A percentile compares a stretch with the other conserved stretches of the same genome.
phyloP scores from a whole-genome alignment of 2,113 vertebrate genomes.

The Alethe diademata region DNA sequence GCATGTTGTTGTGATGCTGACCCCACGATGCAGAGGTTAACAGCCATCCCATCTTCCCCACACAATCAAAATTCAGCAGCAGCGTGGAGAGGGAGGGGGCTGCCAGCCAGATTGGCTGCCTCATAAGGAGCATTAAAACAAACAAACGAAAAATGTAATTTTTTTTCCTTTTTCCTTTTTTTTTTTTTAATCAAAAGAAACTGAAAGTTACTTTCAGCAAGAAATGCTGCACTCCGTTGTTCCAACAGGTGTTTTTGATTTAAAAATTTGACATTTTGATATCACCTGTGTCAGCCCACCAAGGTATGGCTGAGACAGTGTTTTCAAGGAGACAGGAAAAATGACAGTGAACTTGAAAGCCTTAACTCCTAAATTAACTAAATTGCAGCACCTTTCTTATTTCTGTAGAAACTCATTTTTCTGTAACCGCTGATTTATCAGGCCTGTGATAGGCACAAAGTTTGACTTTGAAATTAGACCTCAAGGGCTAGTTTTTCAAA shows the following conservation, averaged over 20 bases:
- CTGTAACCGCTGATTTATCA: neutral
- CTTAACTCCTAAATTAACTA: neutral
- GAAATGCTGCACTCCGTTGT: fast-evolving
- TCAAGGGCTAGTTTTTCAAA: neutral
- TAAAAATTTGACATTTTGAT: neutral
- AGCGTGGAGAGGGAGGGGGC: neutral
- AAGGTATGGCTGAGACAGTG: neutral
- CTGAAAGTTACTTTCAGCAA: neutral
- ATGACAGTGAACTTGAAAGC: neutral
- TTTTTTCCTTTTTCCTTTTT: neutral
- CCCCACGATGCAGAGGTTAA: neutral
- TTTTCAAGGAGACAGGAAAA: neutral
- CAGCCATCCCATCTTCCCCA: neutral
- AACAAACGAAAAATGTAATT: neutral
- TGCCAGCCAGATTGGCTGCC: neutral
- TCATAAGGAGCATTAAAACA: neutral
- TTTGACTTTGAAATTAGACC: neutral
- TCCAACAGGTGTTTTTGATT: neutral
- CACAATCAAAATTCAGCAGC: neutral
- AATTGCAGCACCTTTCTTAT: neutral
- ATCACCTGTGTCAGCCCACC: neutral
- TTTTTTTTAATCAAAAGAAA: neutral
- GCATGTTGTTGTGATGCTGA: conserved; percentile 22
- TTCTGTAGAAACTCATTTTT: neutral
- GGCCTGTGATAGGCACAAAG: no score